Evolutionary conservation across 2,888 invertebrate genomes (phyloP).

Genomic region (Acronicta psi): DNA sequence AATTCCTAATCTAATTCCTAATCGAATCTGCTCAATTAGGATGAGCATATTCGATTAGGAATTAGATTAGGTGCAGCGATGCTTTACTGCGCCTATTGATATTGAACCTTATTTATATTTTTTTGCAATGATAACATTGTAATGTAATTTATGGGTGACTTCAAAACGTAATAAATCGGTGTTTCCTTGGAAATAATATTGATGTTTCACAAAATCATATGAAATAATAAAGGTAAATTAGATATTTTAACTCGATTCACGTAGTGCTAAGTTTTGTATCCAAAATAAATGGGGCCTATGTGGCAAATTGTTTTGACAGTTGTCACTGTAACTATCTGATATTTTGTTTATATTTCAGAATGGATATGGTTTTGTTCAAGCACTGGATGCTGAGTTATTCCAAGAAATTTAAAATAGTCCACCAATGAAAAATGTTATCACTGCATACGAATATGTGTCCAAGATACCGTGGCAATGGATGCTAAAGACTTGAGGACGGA

Average conservation of each 20-base stretch:
- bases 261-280: conserved; percentile 33
- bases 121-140: conserved; percentile 64
- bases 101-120: conserved; percentile 13
- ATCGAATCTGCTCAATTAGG: too few relatives aligned
- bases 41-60: too few relatives aligned
- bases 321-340: conserved; percentile 76
- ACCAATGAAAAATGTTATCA: conserved; percentile 73
- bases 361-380: conserved; percentile 66
- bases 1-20: too few relatives aligned
- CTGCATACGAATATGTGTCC: conserved; percentile 66
- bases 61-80: too few relatives aligned
- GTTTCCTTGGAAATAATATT: conserved; percentile 88
- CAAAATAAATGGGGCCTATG: conserved; percentile 68
- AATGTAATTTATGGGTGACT: conserved; percentile 70
- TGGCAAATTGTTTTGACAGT: conserved; percentile 87
- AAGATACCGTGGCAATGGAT: conserved; percentile 78
- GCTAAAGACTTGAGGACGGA: conserved; percentile 83
- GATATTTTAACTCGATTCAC: conserved; percentile 23
- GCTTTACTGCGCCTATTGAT: too few relatives aligned
- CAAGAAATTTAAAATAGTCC: conserved; percentile 46
- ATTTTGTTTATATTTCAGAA: conserved; percentile 88
- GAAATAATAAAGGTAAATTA: conserved; percentile 67
- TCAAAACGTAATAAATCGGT: conserved; percentile 84
- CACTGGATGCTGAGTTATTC: conserved; percentile 55
- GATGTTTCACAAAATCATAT: conserved; percentile 73